These are phyloP conservation scores for Fissipunctia ypsillon DNA, from an alignment of 2,888 invertebrate genomes.

Conservation along the genomic window DNA sequence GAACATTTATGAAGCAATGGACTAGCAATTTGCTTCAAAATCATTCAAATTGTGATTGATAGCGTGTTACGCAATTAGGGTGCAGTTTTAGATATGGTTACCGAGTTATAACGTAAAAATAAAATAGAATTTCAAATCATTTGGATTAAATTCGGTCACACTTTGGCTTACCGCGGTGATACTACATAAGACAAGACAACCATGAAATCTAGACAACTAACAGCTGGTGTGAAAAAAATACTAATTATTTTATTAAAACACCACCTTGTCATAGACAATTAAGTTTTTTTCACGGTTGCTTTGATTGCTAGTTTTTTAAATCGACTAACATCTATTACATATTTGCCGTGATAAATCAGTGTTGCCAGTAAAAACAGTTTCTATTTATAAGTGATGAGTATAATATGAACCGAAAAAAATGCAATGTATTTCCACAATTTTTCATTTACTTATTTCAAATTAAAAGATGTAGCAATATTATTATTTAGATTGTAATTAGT, in stretches of 20 bases:
- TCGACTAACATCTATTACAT: neutral
- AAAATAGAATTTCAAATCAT: conserved; percentile 12
- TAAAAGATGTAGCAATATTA: conserved; percentile 69
- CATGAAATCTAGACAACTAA: too few relatives aligned
- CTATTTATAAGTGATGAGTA: conserved; percentile 37
- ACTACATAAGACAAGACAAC: neutral
- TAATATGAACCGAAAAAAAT: conserved; percentile 37
- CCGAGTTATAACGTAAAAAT: conserved; percentile 12
- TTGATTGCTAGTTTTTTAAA: neutral
- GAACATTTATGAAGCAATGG: too few relatives aligned
- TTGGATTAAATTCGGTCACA: conserved; percentile 4
- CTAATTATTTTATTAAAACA: too few relatives aligned
- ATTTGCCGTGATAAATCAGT: conserved; percentile 27
- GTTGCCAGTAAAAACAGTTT: conserved; percentile 46
- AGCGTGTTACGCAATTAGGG: too few relatives aligned
- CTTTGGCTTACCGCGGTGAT: conserved; percentile 22
- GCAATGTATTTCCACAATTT: conserved; percentile 51
- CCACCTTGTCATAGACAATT: too few relatives aligned
- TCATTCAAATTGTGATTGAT: too few relatives aligned
- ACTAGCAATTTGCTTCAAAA: too few relatives aligned
- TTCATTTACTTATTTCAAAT: conserved; percentile 55
- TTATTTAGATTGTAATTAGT: conserved; percentile 68
- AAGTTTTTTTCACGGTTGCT: conserved; percentile 2
- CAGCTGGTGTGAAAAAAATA: too few relatives aligned
- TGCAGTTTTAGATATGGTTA: conserved; percentile 36